Base-by-base conservation (phyloP, 2,888 invertebrate genomes). In the Eilema sororculum region DNA sequence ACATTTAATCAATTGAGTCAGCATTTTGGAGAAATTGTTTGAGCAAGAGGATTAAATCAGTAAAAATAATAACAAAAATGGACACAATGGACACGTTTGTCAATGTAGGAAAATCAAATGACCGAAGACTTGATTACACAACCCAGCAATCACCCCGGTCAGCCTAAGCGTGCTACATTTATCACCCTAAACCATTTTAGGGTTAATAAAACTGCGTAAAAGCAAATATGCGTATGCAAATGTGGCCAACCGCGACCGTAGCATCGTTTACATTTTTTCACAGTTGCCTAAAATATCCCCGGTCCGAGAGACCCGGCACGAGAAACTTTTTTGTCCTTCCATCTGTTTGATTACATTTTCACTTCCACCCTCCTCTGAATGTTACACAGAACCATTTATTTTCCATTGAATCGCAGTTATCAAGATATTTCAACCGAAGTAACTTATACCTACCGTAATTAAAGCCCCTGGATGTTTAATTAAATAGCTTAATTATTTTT, bases 401-500 rank as follows among this genome's bases (percentile, higher is more conserved):
- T 68, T 73, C 63, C 74, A 77, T 75, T 72, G 62, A 68, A 64
- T 65, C 68, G 57, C 64, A 69, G 65, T 67, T 68, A 72, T 25
- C 56, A 52, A 2, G 52, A 57, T 57, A 59, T 64, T 69, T 58
- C 72, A 52, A 66, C 62, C 52, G 25, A 30, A 46, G 33, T 9
- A 68, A 63, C 67, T 46, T 72, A 68, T 56, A 30, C 37, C 37
- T 59, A 72, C 64, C 58, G 46, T 71, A 73, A 71, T 75, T 61
- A 65, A 65, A 30, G 52, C 63, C 68, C 61, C 58, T 71, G 63
- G 69, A 75, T 78, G 86, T 88, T 87, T 86, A 89, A 89, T 89
- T 89, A 85, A 90, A 89, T 87, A 84, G 81, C 82, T 87, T 86
- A 86, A 89, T 88, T 87, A 87, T 86, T 83, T 82, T 78, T 82